Evolutionary conservation across 2,888 invertebrate genomes (phyloP), one percentile per base, ranked within the genome.

Genomic region (Teleiodes luculella): DNA sequence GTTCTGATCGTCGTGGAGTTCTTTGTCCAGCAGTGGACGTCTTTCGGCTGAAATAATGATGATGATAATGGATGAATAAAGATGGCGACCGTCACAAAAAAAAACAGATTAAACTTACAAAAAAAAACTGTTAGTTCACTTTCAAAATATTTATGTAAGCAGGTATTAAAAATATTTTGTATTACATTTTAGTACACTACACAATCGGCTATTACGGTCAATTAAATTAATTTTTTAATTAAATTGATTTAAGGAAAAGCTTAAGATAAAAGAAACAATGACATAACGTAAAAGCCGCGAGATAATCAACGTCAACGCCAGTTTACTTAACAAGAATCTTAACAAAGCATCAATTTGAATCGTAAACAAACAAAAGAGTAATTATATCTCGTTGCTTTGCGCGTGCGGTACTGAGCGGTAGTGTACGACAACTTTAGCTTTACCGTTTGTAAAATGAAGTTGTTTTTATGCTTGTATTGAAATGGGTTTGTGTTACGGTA

Each of bases 361-460:
- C 36, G 39, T 49, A 52, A 54, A 57, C 46, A 56, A 56, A 80
- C 84, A 84, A 85, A 85, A 81, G 84, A 79, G 74, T 74, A 80
- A 86, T 86, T 83, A 86, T 74, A 83, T 86, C 86, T 86, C 75
- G 24, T 80, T 78, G 74, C 74, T 66, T 58, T 59, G 71, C 72
- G 80, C 86, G 80, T 84, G 86, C 76, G 76, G 67, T 70, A 72
- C 65, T 68, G 66, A 73, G 74, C 83, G 83, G 83, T 83, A 84
- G 83, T 79, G 77, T 81, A 72, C 75, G 67, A 11, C 39, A 18
- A 41, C 3, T 41, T 41, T 41, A 41, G 1, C 18, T 41, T 41
- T 41, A 18, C 39, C 2, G 39, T 18, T 20, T 2, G 3, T 16
- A 18, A 41, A 20, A 2, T 11, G 3, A 20, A 14, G 39, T 10